Conservation (phyloP, 2,888 invertebrate species). For the Clistopyga incitator region DNA sequence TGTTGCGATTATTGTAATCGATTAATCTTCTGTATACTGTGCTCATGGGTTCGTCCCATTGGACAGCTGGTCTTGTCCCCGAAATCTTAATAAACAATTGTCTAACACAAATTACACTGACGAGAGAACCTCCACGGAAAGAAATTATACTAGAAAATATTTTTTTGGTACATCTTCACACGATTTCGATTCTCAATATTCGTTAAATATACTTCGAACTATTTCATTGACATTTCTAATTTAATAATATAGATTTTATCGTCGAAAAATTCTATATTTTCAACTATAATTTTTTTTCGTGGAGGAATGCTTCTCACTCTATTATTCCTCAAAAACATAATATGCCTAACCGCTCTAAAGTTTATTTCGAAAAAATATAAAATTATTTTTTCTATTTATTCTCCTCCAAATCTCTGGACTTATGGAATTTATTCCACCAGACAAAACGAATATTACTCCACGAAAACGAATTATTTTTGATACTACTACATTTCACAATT, state of each 20-base stretch:
- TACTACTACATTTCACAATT: no score
- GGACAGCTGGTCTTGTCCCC: background rate
- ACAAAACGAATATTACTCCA: no score
- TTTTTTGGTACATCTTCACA: background rate
- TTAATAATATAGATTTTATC: background rate
- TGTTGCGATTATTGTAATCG: background rate
- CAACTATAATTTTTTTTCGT: constrained; percentile 20
- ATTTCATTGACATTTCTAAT: background rate
- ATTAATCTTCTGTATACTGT: background rate
- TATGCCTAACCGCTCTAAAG: background rate
- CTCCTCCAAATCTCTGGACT: no score
- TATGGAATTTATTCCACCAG: no score
- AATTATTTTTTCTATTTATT: no score
- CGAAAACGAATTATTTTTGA: no score
- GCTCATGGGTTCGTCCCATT: background rate
- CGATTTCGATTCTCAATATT: background rate
- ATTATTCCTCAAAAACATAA: background rate
- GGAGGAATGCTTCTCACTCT: constrained; percentile 1
- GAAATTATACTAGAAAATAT: constrained; percentile 11
- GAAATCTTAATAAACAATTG: background rate
- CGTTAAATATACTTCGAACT: background rate
- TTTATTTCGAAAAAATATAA: no score
- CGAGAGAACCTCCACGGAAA: constrained; percentile 18
- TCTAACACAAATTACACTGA: background rate
- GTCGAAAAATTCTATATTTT: background rate